phyloP scores from a whole-genome alignment of 2,113 vertebrate genomes.

The Microcebus jonahi region DNA sequence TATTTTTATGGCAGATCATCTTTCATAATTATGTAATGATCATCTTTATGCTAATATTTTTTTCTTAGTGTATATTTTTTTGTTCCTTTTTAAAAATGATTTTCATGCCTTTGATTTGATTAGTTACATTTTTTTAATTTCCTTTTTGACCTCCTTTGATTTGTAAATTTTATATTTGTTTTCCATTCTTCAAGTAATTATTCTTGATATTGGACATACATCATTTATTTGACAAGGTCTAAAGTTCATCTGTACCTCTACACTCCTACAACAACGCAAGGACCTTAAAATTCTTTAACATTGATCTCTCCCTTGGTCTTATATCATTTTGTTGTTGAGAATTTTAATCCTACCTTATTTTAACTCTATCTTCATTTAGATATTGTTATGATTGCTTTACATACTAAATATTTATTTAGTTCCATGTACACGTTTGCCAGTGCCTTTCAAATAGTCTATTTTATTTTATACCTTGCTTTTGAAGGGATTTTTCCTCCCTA shows the following conservation, averaged over 20 bases:
- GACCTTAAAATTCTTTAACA: not conserved
- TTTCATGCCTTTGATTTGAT: not conserved
- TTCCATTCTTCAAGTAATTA: slow-evolving; percentile 32
- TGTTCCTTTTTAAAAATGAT: not conserved
- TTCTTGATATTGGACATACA: slow-evolving; percentile 1
- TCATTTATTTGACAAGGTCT: not conserved
- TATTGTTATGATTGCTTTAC: not conserved
- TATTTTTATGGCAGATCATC: not conserved
- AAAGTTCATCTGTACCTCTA: not conserved
- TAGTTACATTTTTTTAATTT: not conserved
- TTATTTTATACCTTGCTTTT: not conserved
- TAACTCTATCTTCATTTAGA: not conserved
- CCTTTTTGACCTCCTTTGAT: not conserved
- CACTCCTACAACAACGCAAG: not conserved
- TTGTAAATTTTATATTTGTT: slow-evolving; percentile 17
- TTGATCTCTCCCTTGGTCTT: not conserved
- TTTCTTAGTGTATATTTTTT: not conserved
- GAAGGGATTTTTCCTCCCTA: not conserved
- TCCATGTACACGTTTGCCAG: not conserved
- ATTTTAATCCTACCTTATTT: not conserved
- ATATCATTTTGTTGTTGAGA: not conserved
- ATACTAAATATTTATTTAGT: not conserved
- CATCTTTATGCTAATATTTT: not conserved
- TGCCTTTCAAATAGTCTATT: not conserved
- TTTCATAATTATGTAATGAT: not conserved